Evolutionary conservation across 2,797 vertebrate genomes (phyloP).

Genomic region (Chloroceryle amazona): DNA sequence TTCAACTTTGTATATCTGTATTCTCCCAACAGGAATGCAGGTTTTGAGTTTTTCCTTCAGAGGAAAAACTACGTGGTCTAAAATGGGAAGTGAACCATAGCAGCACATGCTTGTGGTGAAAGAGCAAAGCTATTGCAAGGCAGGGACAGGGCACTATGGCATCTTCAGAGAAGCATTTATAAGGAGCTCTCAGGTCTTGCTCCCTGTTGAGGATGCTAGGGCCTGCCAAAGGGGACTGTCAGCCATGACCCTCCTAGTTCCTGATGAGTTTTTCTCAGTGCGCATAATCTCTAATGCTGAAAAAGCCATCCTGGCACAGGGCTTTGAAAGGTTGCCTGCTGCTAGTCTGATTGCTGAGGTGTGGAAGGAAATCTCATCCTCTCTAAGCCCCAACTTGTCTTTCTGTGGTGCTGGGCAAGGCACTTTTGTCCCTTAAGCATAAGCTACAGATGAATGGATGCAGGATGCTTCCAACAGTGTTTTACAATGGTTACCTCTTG

Average conservation of each 20-base stretch:
- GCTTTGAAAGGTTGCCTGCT: not conserved
- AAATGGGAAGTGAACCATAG: fast-evolving
- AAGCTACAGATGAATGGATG: not conserved
- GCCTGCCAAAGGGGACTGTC: not conserved
- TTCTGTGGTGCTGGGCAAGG: not conserved
- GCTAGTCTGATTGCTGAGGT: not conserved
- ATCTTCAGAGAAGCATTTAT: not conserved
- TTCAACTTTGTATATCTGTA: not conserved
- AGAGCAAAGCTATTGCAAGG: not conserved
- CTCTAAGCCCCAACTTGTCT: not conserved
- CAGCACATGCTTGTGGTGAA: not conserved
- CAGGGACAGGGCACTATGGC: not conserved
- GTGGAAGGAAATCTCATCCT: not conserved
- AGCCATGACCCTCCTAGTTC: not conserved
- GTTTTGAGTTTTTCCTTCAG: not conserved
- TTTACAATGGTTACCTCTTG: not conserved
- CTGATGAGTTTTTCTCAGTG: not conserved
- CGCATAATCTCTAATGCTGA: not conserved
- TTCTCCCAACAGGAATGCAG: not conserved
- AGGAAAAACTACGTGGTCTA: not conserved
- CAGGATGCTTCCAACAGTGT: not conserved
- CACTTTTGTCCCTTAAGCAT: not conserved
- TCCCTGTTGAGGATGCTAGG: not conserved
- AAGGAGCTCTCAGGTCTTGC: not conserved
- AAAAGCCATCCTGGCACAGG: not conserved